Evolutionary conservation across 2,113 vertebrate genomes (phyloP).

Genomic region (Peromyscus leucopus): DNA sequence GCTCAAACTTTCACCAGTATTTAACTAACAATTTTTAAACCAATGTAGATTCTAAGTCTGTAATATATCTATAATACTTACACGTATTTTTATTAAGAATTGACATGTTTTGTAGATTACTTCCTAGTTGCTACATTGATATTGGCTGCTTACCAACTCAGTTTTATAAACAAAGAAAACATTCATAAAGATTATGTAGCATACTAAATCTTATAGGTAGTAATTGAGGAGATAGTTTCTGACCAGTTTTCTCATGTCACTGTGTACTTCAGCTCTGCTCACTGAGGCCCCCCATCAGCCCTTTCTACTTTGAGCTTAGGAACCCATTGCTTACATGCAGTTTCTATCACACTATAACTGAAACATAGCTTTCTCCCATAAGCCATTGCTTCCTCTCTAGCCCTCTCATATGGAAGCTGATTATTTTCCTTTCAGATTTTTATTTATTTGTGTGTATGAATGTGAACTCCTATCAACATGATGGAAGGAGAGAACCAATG

Average conservation of each 20-base stretch:
- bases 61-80: conserved; percentile 36
- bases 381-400: neutral
- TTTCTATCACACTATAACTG: neutral
- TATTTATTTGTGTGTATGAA: neutral
- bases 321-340: neutral
- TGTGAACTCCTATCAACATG: neutral
- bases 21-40: conserved; percentile 43
- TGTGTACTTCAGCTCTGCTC: neutral
- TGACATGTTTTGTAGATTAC: conserved; percentile 32
- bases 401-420: neutral
- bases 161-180: neutral
- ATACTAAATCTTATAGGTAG: neutral
- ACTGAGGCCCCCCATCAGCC: neutral
- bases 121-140: conserved; percentile 62
- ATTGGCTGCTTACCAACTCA: conserved; percentile 3
- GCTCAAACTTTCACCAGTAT: neutral
- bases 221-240: neutral
- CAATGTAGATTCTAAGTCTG: conserved; percentile 37
- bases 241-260: neutral
- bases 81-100: conserved; percentile 44
- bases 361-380: neutral
- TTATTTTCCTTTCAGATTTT: neutral
- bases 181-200: conserved; percentile 20
- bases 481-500: neutral
- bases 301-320: neutral